phyloP scores from a whole-genome alignment of 1,140 invertebrate genomes.

The Drosophila kikkawai region DNA sequence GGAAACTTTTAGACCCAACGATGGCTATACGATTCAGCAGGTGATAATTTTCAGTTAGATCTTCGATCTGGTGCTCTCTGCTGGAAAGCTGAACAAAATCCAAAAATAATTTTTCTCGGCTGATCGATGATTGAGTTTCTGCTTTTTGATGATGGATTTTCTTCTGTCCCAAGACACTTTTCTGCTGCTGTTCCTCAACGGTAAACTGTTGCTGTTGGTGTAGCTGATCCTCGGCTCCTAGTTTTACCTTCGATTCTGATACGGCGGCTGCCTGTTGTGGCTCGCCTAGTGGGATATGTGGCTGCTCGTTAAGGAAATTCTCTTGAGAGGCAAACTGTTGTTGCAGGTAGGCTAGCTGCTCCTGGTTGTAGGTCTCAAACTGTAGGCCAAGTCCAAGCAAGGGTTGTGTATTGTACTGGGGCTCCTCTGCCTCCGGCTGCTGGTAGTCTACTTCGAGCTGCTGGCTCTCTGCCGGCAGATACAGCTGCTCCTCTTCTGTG shows the following conservation, averaged over 20 bases:
- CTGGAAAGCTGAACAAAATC: background rate
- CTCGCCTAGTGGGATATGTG: background rate
- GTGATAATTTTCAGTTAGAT: background rate
- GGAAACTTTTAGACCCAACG: background rate
- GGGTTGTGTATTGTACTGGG: background rate
- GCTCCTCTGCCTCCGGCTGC: background rate
- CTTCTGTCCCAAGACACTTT: background rate
- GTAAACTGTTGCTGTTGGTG: background rate
- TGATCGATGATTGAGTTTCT: background rate
- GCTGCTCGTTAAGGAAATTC: background rate
- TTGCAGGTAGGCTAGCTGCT: background rate
- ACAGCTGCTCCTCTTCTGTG: background rate
- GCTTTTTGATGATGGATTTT: too few species aligned
- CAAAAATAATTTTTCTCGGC: background rate
- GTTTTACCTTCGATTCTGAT: background rate
- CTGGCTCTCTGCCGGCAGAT: background rate
- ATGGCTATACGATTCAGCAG: background rate
- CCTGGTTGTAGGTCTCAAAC: background rate
- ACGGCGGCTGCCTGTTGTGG: background rate
- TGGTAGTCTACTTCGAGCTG: background rate
- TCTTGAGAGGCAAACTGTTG: background rate
- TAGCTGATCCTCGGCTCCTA: background rate
- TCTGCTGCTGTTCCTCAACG: background rate
- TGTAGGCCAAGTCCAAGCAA: background rate
- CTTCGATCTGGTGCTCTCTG: background rate